Evolutionary conservation across 2,888 invertebrate genomes (phyloP).

Genomic region (Heliconius aoede): DNA sequence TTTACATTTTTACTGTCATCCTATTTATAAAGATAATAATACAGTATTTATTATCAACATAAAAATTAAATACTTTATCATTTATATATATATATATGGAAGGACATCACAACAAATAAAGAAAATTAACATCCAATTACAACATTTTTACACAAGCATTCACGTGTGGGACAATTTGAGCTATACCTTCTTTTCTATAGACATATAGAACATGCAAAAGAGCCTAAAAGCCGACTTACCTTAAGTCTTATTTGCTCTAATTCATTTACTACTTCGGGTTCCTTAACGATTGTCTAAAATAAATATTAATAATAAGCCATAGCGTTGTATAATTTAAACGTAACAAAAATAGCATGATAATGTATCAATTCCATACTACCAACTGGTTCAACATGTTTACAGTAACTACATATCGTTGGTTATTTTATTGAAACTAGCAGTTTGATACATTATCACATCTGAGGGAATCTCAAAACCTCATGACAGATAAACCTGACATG

Average conservation of each 20-base stretch:
- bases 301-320: slow-evolving; percentile 70
- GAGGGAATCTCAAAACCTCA: background rate
- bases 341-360: slow-evolving; percentile 34
- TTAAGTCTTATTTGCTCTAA: slow-evolving; percentile 74
- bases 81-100: background rate
- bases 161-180: slow-evolving; percentile 30
- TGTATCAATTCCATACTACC: slow-evolving; percentile 18
- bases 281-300: slow-evolving; percentile 74
- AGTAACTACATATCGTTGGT: no score
- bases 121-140: slow-evolving; percentile 7
- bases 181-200: background rate
- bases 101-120: slow-evolving; percentile 20
- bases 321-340: slow-evolving; percentile 41
- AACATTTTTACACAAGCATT: slow-evolving; percentile 50
- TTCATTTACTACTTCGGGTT: slow-evolving; percentile 63
- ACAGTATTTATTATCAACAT: slow-evolving; percentile 47
- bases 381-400: background rate
- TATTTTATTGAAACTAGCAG: background rate
- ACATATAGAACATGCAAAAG: slow-evolving; percentile 44
- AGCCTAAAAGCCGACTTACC: slow-evolving; percentile 64
- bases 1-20: slow-evolving; percentile 67
- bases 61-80: background rate
- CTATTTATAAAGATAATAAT: slow-evolving; percentile 76
- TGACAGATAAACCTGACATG: background rate
- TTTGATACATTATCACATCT: slow-evolving; percentile 3